Base-by-base conservation (phyloP, 2,113 vertebrate species). In the Rutilus rutilus region DNA sequence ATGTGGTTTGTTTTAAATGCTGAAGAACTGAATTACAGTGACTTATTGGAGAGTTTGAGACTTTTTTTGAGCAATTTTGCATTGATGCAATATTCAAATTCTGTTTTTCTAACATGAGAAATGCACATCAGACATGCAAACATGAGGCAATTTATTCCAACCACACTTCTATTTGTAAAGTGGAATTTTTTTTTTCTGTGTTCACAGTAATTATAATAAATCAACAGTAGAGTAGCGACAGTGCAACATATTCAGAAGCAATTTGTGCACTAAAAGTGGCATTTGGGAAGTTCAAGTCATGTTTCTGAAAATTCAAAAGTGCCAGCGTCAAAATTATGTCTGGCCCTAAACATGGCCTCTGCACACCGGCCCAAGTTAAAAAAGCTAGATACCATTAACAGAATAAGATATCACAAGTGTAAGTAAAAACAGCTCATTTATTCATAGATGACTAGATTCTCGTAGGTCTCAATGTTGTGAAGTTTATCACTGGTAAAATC, bases 401-500 rank as follows among this genome's bases (percentile, higher is more conserved):
- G 17, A 83, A 42, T 9, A 73, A 36, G 8, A 54, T 67, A n/a
- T 54, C 17, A 36, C 42, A 67, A 33, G 47, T 7, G 6, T 42
- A 6, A 57, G 82, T 36, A 73, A 42, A 74, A 74, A 73, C 23
- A 12, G 11, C 4, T 39, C 0, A 11, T 80, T 90, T 64, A 89
- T 86, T 87, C 82, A 23, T 89, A 87, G 23, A 93, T 91, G 4
- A 78, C 85, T 74, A 94, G 65, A n/a, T 45, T 81, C 64, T 85
- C 84, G 82, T 50, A 92, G 54, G 94, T 94, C 90, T 96, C 97
- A 87, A 98, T 95, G 1, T 96, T 94, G 1, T 77, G 93, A 85
- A 98, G 91, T 90, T 92, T 95, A 91, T 96, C 88, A 0, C 96
- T 97, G 82, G 97, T 92, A 11, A 99, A 98, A 91, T 97, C 94